A percentile compares a stretch with the other conserved stretches of the same genome.
phyloP scores from a whole-genome alignment of 64 coral and sea anemone genomes.

The Actinia equina region DNA sequence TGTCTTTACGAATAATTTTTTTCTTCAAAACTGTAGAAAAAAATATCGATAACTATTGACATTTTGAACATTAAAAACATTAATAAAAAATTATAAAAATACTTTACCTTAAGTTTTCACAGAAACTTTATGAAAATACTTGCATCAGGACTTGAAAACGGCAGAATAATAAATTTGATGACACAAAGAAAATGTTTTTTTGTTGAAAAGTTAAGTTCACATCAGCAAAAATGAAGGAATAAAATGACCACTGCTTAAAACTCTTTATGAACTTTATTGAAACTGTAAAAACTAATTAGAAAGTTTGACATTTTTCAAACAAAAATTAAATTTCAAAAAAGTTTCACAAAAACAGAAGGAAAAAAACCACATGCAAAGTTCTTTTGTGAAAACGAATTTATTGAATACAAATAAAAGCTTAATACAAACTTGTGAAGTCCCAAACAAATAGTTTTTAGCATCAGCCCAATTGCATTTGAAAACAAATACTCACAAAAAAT shows the following conservation, averaged over 20 bases:
- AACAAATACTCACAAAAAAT: not conserved
- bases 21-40: not conserved
- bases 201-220: not conserved
- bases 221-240: not conserved
- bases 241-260: not conserved
- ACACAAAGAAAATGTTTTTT: not conserved
- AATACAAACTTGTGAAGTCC: not conserved
- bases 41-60: not conserved
- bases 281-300: not conserved
- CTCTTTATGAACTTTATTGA: not conserved
- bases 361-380: not conserved
- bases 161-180: not conserved
- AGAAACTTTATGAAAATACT: not conserved
- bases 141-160: conserved; percentile 8
- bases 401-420: conserved; percentile 7
- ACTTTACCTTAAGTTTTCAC: not conserved
- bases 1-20: not conserved
- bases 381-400: not conserved
- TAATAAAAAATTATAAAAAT: not conserved
- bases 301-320: not conserved
- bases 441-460: not conserved
- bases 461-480: not conserved
- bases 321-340: not conserved
- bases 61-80: not conserved
- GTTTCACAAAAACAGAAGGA: not conserved